These are phyloP conservation scores for Macrosiphum euphorbiae DNA, from an alignment of 2,888 invertebrate species.

Conservation along the genomic window DNA sequence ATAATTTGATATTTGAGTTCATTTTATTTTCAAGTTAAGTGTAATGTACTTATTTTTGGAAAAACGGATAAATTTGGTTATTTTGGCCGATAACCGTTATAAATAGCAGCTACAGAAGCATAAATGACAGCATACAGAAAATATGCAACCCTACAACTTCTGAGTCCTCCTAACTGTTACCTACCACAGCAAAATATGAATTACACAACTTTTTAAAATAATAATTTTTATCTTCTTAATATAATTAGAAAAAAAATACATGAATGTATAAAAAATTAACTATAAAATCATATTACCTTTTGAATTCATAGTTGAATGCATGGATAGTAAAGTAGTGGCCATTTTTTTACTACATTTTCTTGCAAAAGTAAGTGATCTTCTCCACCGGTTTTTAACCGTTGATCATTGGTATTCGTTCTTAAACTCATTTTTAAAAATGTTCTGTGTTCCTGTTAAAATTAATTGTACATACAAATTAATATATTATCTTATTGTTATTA, in stretches of 20 bases:
- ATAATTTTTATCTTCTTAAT: neutral
- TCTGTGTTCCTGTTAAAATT: neutral
- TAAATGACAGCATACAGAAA: neutral
- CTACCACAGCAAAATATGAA: neutral
- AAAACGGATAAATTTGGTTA: too few species aligned
- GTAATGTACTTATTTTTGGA: too few species aligned
- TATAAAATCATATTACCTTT: constrained; percentile 52
- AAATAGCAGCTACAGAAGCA: too few species aligned
- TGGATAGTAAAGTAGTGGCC: constrained; percentile 65
- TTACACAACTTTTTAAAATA: neutral
- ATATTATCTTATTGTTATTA: neutral
- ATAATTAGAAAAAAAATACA: neutral
- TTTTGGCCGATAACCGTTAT: too few species aligned
- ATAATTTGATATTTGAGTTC: too few species aligned
- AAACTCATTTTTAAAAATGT: constrained; percentile 65
- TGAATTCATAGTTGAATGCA: constrained; percentile 48
- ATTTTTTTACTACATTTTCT: constrained; percentile 68
- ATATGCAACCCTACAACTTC: neutral
- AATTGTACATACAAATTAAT: neutral
- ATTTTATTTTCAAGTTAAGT: too few species aligned
- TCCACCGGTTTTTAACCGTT: constrained; percentile 64
- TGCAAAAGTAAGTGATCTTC: constrained; percentile 68
- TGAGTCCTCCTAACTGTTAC: neutral
- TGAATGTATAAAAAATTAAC: neutral
- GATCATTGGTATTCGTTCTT: constrained; percentile 55